Evolutionary conservation across 2,113 vertebrate species (phyloP).

Genomic region (Crotophaga sulcirostris): DNA sequence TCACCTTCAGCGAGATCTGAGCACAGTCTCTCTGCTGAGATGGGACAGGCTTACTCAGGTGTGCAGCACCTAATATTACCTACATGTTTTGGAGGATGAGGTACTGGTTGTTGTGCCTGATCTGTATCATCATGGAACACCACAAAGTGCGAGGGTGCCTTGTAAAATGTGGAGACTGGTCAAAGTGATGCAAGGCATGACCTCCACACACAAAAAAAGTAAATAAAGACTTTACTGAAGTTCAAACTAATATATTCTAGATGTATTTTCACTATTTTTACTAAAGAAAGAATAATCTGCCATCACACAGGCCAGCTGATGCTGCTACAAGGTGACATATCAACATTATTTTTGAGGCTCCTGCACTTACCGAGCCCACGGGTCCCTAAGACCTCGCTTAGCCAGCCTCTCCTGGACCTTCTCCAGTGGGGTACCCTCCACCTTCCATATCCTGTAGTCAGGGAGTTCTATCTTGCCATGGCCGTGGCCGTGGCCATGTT

Average conservation of each 20-base stretch:
- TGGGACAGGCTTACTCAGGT: accelerated
- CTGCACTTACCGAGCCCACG: conserved; percentile 87
- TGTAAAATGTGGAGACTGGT: neutral
- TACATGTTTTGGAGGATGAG: neutral
- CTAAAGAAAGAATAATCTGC: neutral
- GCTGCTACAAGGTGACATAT: neutral
- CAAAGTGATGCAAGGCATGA: neutral
- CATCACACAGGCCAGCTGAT: neutral
- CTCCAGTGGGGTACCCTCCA: conserved; percentile 89
- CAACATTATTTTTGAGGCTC: neutral
- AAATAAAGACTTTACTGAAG: neutral
- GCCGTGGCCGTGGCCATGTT: conserved; percentile 81
- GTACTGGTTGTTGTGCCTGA: neutral
- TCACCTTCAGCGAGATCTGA: neutral
- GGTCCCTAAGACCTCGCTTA: conserved; percentile 85
- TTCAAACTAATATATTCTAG: neutral
- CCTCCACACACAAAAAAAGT: accelerated
- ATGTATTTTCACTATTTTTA: neutral
- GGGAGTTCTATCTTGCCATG: conserved; percentile 84
- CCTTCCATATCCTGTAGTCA: conserved; percentile 88
- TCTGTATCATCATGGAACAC: neutral
- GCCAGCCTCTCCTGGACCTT: conserved; percentile 82
- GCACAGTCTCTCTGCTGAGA: neutral
- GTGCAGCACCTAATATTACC: neutral
- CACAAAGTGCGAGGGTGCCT: neutral